A percentile compares a stretch with the other conserved stretches of the same genome.
Conservation (phyloP, 2,888 invertebrate genomes). For the Agrypnus murinus region DNA sequence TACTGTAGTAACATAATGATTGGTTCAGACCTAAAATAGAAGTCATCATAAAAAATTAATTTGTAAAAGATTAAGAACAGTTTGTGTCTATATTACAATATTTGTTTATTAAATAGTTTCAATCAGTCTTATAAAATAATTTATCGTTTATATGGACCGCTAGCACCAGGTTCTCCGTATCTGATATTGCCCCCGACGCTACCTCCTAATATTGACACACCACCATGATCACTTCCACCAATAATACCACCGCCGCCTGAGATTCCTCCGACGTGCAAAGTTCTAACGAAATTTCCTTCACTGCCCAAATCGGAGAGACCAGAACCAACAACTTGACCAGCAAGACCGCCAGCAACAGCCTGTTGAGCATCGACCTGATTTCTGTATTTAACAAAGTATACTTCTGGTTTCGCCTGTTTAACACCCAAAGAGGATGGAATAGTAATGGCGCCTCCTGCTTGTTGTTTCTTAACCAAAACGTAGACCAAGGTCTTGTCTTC, state of each 20-base stretch:
- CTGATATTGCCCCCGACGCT: neutral
- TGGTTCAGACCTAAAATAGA: no score
- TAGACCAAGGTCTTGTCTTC: constrained; percentile 68
- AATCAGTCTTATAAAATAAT: no score
- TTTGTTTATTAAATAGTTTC: no score
- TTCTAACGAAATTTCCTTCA: constrained; percentile 28
- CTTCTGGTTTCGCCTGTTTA: constrained; percentile 89
- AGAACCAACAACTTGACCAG: constrained; percentile 27
- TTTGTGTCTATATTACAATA: no score
- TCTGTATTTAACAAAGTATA: constrained; percentile 91
- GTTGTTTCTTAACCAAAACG: constrained; percentile 75
- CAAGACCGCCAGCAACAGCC: constrained; percentile 49
- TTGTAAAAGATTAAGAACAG: no score
- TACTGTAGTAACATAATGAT: no score
- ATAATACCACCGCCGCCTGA: constrained; percentile 12
- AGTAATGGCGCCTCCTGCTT: constrained; percentile 84
- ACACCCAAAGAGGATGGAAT: constrained; percentile 85
- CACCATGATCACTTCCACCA: neutral
- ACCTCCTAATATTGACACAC: neutral
- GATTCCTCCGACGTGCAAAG: constrained; percentile 31
- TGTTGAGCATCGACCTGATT: constrained; percentile 58
- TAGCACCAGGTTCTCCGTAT: no score
- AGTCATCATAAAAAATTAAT: no score
- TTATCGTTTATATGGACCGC: no score
- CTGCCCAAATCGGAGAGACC: constrained; percentile 24